Evolutionary conservation across 2,797 vertebrate genomes (phyloP), one percentile per base, ranked within the genome.

Genomic region (Limnodromus scolopaceus): DNA sequence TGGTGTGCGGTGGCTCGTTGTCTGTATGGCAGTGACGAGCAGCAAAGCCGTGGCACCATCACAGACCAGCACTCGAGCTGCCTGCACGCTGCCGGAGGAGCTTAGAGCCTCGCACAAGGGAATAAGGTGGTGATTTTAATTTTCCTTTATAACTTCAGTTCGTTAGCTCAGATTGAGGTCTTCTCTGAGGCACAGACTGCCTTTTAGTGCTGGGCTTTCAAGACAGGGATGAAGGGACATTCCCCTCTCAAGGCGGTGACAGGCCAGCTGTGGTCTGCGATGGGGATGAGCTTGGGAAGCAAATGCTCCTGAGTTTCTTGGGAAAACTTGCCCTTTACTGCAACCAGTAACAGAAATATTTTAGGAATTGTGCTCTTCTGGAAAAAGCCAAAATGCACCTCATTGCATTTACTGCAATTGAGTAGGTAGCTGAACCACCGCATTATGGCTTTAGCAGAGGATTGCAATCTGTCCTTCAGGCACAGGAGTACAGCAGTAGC

Each of bases 101-200:
- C 74, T 70, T 3, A 0, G 1, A 27, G 69, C 46, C 34, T 1
- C 0, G 0, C 0, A 0, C 0, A 0, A 49, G 81, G 43, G 20
- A 27, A 10, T 2, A 1, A 9, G 17, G 3, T 0, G 2, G 1
- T 0, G n/a, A 28, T 16, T 28, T 5, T 1, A 1, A 5, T 23
- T 58, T 7, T 19, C 15, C 14, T 30, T 30, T 4, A 2, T 2
- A 4, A 3, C 13, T 72, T 5, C 0, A 10, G 11, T 30, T 36
- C 36, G 28, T 43, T 17, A 24, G 19, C 22, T 24, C 24, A 18
- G 30, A 2, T 24, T 6, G 53, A 60, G 75, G 6, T 0, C 14
- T 18, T 6, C 10, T 17, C 13, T 12, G 2, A 34, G 57, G 22
- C 32, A 7, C 0, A 22, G 36, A 0, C 43, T 58, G 34, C 8